Percentiles rank a stretch among this genome's conserved stretches.
Evolutionary conservation across 2,113 vertebrate species (phyloP).

Genomic region (Tupaia chinensis): DNA sequence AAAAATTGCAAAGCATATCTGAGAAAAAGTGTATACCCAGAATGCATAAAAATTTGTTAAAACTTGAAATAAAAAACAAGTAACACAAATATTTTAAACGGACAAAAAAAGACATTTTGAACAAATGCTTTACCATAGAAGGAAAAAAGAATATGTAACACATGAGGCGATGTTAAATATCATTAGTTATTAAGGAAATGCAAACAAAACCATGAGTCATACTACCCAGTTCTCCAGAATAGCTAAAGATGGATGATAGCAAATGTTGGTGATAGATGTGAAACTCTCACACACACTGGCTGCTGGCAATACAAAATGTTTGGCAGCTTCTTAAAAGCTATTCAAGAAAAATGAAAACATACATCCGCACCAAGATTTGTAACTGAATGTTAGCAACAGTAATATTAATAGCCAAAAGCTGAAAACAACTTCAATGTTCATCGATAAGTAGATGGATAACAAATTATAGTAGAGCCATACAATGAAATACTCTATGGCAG

Average conservation of each 20-base stretch:
- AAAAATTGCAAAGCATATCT: neutral
- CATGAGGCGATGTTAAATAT: neutral
- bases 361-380: neutral
- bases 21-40: neutral
- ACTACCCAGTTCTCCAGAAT: neutral
- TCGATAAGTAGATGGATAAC: neutral
- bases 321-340: conserved; percentile 4
- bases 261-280: neutral
- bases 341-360: neutral
- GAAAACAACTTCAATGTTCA: neutral
- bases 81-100: neutral
- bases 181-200: neutral
- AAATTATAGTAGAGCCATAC: neutral
- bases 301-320: neutral
- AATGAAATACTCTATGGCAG: neutral
- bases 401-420: neutral
- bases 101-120: neutral
- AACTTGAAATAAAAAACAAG: neutral
- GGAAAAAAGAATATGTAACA: neutral
- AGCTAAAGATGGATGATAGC: neutral
- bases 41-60: neutral
- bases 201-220: neutral
- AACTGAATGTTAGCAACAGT: neutral
- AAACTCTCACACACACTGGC: neutral
- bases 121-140: neutral